Evolutionary conservation across 2,797 vertebrate genomes (phyloP), one percentile per base, ranked within the genome.

Genomic region (Valencia hispanica): DNA sequence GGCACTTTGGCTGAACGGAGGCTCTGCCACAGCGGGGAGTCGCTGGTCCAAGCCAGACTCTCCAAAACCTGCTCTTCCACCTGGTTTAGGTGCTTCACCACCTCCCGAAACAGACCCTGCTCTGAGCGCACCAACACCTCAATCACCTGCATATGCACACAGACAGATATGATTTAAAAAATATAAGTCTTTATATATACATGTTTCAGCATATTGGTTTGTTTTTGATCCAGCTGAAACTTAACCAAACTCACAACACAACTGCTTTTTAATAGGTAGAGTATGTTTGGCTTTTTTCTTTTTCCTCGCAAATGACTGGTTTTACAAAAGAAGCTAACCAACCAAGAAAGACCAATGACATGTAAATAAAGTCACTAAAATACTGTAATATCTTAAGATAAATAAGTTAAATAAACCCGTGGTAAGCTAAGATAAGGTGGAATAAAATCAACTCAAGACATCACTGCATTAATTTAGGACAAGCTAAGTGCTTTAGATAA

Each of bases 11-110:
- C 95, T 0, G 93, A 96, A 59, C 85, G 89, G 50, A 97, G 95
- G 79, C 91, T 96, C 43, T 96, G 95, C 97, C 97, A 98, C 76
- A 98, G 78, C 0, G 96, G 95, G 0, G 97, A 98, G 43, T 94
- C 91, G 1, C 76, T 84, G 81, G 92, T 96, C 97, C 97, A 98
- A 0, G 97, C 96, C 94, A 97, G 94, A 30, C 95, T 96, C 84
- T 97, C 97, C 92, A 98, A 88, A 50, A 98, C 96, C 89, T 97
- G 96, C 75, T 98, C 97, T 85, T 98, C 97, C 69, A 98, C 95
- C 68, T 96, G 96, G 88, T 98, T 98, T 68, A 98, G 95, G 84
- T 98, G 97, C 82, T 97, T 97, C 0, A 98, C 97, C 71, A 97
- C 95, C 84, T 97, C 97, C 78, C 97, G 94, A 83, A 96, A 97